Evolutionary conservation across 2,888 invertebrate genomes (phyloP).

Genomic region (Megamerina dolium): DNA sequence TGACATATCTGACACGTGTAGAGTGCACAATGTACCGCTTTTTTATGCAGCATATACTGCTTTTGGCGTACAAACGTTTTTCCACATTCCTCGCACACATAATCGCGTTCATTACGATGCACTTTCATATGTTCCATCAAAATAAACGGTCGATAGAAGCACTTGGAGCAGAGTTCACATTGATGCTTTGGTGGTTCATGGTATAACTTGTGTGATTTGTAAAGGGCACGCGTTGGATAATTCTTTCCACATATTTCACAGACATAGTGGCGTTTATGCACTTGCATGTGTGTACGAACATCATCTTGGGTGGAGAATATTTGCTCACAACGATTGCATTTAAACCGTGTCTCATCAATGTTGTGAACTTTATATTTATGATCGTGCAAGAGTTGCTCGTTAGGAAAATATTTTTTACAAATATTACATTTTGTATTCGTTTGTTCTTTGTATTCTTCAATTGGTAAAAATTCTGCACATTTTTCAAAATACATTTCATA

Average conservation of each 20-base stretch:
- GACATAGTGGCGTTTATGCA: no score
- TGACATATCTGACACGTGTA: neutral
- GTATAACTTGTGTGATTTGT: neutral
- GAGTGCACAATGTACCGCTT: neutral
- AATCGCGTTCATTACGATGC: neutral
- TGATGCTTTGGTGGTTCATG: neutral
- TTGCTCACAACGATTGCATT: no score
- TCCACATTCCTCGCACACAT: slow-evolving; percentile 2
- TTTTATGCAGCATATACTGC: neutral
- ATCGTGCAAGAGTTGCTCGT: no score
- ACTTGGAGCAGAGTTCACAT: neutral
- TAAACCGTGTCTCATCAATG: no score
- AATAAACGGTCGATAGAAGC: neutral
- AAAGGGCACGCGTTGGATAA: neutral
- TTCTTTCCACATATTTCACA: neutral
- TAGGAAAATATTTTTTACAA: no score
- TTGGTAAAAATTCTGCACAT: no score
- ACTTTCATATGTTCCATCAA: neutral
- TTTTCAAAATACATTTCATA: no score
- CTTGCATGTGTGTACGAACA: no score
- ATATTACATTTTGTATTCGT: no score
- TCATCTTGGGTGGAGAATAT: no score
- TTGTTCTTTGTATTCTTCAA: no score
- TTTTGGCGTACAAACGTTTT: neutral
- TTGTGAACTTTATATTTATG: no score